These are phyloP conservation scores for Eleutherodactylus coqui DNA, from an alignment of 2,797 vertebrate species.

Conservation along the genomic window DNA sequence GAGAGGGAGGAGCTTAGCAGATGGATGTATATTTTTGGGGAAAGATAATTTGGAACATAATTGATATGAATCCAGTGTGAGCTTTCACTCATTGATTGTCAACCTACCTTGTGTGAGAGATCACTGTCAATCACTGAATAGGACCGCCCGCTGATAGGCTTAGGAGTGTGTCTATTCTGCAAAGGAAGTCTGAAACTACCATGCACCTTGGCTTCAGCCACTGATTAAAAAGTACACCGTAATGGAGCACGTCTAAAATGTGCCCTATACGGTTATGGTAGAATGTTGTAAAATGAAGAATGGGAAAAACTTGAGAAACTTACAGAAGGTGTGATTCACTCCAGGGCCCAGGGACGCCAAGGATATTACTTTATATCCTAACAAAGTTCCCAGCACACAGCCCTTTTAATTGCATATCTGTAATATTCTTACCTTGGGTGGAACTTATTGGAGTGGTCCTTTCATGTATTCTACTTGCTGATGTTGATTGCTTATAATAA, in stretches of 20 bases:
- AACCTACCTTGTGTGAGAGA: background rate
- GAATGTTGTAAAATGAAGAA: no score
- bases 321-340: background rate
- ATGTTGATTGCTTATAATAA: conserved; percentile 28
- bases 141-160: background rate
- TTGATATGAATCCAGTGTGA: no score
- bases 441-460: conserved; percentile 47
- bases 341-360: background rate
- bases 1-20: no score
- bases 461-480: conserved; percentile 36
- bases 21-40: no score
- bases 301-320: background rate
- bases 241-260: no score
- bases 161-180: no score
- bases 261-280: no score
- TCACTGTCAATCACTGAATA: background rate
- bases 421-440: conserved; percentile 39
- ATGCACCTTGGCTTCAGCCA: no score
- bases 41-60: no score
- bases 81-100: no score
- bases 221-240: no score
- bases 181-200: no score
- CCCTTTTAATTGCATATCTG: background rate
- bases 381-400: background rate
- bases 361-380: background rate